Base-by-base conservation (phyloP, 2,888 invertebrate species). In the Drosophila ezoana region DNA sequence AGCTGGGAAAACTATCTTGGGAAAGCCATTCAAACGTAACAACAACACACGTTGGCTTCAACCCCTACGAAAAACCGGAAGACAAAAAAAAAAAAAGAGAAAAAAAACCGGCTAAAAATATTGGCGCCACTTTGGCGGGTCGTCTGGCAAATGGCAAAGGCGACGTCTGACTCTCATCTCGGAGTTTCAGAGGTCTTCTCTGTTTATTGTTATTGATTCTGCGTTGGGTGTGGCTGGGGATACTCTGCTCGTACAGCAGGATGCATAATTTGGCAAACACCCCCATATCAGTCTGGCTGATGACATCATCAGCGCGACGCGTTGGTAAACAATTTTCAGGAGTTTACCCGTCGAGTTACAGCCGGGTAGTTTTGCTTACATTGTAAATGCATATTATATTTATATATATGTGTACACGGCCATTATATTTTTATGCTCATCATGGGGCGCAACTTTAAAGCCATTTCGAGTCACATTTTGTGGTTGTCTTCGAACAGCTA, bases 141-240 rank as follows among this genome's bases (percentile, higher is more conserved):
- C 78, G 80, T 81, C 82, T 85, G 79, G 66, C 81, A 59, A 28
- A 49, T 62, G 56, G 62, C 33, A 52, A 53, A 35, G 58, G 58
- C 63, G 66, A 60, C 72, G 83, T 83, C 83, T 86, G 79, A 54
- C 32, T 53, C 65, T 62, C 75, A 80, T 75, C 80, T 75, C 56
- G 49, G 49, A 63, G 52, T 49, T 75, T 20, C 61, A 56, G 33
- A 57, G 54, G 52, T 65, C 62, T 58, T 40, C 62, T 48, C 68
- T 64, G 70, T 86, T 81, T 86, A 83, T 80, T 86, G 79, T 76
- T 86, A 83, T 83, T 83, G 83, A 83, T 83, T 83, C 70, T 48
- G 63, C 37, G 20, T 54, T 54, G 44, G 71, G 23, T 28, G 13
- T 11, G 13, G 47, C 8, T 2, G 28, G 38, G 37, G 35, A 11